These are phyloP conservation scores for Nyctibius bracteatus DNA, from an alignment of 2,113 vertebrate genomes.

Conservation along the genomic window DNA sequence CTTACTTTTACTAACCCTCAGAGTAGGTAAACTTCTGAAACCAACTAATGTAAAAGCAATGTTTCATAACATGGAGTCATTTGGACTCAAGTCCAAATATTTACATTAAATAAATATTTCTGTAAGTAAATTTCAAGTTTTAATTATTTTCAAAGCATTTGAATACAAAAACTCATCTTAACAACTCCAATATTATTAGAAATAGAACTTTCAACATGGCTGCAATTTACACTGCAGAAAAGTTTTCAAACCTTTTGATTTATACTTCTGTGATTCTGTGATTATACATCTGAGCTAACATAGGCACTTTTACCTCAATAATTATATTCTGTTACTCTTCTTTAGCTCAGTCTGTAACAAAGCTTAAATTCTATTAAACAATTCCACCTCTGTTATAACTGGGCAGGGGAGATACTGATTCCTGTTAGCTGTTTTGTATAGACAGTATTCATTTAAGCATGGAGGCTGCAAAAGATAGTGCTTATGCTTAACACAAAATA, in stretches of 20 bases:
- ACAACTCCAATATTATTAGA: not conserved
- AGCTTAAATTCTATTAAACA: not conserved
- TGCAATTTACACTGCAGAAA: not conserved
- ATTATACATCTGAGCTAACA: not conserved
- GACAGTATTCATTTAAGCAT: not conserved
- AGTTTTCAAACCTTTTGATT: not conserved
- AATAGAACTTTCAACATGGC: not conserved
- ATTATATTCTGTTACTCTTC: not conserved
- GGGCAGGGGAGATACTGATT: not conserved
- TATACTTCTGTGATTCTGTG: too few species aligned
- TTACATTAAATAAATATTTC: not conserved
- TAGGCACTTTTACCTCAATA: not conserved
- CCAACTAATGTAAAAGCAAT: not conserved
- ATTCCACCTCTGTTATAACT: not conserved
- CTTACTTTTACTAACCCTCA: not conserved
- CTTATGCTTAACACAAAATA: not conserved
- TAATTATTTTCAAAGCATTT: not conserved
- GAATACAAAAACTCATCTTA: not conserved
- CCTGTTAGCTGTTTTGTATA: not conserved
- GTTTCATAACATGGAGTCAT: too few species aligned
- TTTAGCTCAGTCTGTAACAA: not conserved
- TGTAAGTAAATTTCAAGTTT: not conserved
- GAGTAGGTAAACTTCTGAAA: not conserved
- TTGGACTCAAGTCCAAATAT: not conserved
- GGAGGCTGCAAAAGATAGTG: not conserved